A percentile compares a stretch with the other conserved stretches of the same genome.
Evolutionary conservation across 2,113 vertebrate species (phyloP).

Genomic region (Poecile atricapillus): DNA sequence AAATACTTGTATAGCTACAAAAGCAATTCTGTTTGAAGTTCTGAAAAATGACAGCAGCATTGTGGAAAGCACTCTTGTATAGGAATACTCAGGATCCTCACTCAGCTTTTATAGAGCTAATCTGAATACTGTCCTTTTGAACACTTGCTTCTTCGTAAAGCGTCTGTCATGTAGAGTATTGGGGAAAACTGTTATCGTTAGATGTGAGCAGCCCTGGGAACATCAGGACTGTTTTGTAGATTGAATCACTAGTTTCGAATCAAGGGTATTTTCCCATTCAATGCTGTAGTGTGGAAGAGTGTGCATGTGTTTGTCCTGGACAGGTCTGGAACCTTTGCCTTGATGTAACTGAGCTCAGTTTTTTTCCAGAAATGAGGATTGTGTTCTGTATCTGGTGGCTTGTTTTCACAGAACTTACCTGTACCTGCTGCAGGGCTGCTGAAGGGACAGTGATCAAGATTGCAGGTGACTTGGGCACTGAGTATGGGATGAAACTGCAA

Average conservation of each 20-base stretch:
- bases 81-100: not conserved
- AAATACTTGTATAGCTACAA: not conserved
- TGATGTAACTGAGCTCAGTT: not conserved
- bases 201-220: not conserved
- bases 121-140: not conserved
- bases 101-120: not conserved
- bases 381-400: not conserved
- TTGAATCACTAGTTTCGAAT: not conserved
- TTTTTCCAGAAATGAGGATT: not conserved
- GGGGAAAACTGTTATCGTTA: not conserved
- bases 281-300: not conserved
- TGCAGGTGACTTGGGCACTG: not conserved
- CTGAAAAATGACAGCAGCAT: not conserved
- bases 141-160: not conserved
- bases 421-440: not conserved
- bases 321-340: not conserved
- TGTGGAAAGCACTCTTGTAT: not conserved
- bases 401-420: not conserved
- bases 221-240: not conserved
- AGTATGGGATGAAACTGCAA: not conserved
- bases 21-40: not conserved
- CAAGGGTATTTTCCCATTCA: not conserved
- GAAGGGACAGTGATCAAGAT: not conserved
- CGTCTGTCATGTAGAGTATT: not conserved
- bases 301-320: not conserved